Percentiles rank a stretch among this genome's conserved stretches.
phyloP scores from a whole-genome alignment of 1,140 invertebrate genomes.

The Sipha flava region DNA sequence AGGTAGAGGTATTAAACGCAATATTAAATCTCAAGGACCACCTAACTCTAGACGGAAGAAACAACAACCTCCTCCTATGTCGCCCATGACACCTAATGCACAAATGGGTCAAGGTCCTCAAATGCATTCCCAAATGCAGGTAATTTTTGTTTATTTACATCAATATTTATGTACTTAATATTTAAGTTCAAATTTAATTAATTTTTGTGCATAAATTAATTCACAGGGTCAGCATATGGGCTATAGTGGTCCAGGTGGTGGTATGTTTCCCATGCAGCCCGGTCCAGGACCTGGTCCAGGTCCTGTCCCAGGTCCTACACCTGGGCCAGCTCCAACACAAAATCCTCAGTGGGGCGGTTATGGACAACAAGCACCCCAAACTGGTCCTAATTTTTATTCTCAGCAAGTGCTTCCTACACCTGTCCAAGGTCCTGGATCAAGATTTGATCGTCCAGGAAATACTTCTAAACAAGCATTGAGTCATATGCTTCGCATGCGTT shows the following conservation, averaged over 20 bases:
- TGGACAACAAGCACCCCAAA: constrained; percentile 12
- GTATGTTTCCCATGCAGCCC: constrained; percentile 10
- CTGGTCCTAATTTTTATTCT: constrained; percentile 34
- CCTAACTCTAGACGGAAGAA: constrained; percentile 38
- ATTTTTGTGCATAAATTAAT: background rate
- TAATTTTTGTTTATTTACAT: background rate
- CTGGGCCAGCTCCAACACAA: background rate
- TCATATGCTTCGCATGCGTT: constrained; percentile 67
- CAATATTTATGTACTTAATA: background rate
- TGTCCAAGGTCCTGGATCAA: constrained; percentile 46
- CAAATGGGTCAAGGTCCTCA: constrained; percentile 12
- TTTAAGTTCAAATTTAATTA: background rate
- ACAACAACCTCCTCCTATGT: constrained; percentile 38
- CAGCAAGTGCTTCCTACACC: constrained; percentile 37
- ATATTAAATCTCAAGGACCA: constrained; percentile 34
- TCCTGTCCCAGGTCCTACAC: background rate
- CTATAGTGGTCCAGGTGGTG: constrained; percentile 22
- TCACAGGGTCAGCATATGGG: constrained; percentile 29
- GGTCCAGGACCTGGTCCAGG: constrained; percentile 15
- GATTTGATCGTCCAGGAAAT: constrained; percentile 59
- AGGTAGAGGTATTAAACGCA: constrained; percentile 40
- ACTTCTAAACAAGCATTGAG: constrained; percentile 78
- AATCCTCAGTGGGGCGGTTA: constrained; percentile 30
- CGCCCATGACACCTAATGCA: constrained; percentile 34
- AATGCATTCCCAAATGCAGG: constrained; percentile 37